Conservation (phyloP, 2,797 vertebrate species). For the Phrynocephalus forsythii region DNA sequence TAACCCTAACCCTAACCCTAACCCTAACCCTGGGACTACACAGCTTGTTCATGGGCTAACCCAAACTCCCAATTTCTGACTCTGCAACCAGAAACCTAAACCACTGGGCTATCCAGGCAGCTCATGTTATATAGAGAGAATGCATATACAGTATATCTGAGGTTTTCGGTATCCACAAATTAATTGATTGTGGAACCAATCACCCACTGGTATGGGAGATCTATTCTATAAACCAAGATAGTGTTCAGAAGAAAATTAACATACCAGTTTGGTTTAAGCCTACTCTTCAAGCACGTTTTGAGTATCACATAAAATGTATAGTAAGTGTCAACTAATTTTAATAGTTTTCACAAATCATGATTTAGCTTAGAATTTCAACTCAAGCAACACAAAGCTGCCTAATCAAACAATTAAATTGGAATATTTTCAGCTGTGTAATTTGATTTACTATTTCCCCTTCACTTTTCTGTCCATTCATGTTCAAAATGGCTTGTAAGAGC, state of each 20-base stretch:
- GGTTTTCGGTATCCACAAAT: too few species aligned
- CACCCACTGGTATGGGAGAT: background rate
- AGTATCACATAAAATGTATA: background rate
- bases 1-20: too few species aligned
- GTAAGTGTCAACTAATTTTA: background rate
- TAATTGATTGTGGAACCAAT: too few species aligned
- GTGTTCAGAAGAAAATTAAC: background rate
- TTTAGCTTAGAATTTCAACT: background rate
- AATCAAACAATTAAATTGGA: background rate
- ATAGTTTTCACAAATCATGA: background rate
- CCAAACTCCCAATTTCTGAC: too few species aligned
- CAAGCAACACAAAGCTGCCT: background rate
- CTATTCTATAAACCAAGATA: background rate
- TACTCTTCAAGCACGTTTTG: background rate
- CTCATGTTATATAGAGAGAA: too few species aligned
- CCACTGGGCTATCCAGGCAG: too few species aligned
- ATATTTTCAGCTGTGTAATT: too few species aligned
- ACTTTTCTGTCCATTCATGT: background rate
- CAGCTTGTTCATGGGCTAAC: too few species aligned
- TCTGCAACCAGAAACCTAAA: too few species aligned
- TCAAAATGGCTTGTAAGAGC: background rate
- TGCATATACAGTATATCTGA: too few species aligned
- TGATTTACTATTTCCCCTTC: background rate
- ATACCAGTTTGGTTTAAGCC: background rate
- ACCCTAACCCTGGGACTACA: too few species aligned